A percentile compares a stretch with the other conserved stretches of the same genome.
Conservation (phyloP, 2,113 vertebrate genomes). For the Ctenodactylus gundi region DNA sequence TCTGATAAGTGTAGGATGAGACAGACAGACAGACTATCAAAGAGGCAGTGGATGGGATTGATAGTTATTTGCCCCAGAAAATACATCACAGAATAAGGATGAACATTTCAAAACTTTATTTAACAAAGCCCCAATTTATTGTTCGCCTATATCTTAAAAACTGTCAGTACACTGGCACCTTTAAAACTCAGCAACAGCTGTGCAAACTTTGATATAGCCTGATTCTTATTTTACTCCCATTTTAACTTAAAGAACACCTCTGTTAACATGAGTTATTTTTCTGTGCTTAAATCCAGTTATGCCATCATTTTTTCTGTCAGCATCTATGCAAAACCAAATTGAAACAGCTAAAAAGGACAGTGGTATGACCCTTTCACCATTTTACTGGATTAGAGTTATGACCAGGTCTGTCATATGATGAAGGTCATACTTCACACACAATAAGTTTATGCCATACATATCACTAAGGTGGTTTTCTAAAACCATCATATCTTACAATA, state of each 20-base stretch:
- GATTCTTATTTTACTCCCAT: slow-evolving; percentile 1
- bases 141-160: background rate
- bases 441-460: slow-evolving; percentile 37
- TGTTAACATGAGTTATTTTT: slow-evolving; percentile 47
- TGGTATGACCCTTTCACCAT: background rate
- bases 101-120: background rate
- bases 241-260: slow-evolving; percentile 59
- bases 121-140: background rate
- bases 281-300: slow-evolving; percentile 38
- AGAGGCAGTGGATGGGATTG: background rate
- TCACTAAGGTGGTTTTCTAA: background rate
- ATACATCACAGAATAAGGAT: background rate
- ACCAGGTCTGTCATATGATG: slow-evolving; percentile 26
- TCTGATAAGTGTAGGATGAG: background rate
- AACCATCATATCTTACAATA: background rate
- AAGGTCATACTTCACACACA: background rate
- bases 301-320: background rate
- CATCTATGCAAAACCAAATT: slow-evolving; percentile 7
- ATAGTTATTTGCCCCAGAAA: background rate
- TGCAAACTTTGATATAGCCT: slow-evolving; percentile 53
- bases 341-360: slow-evolving; percentile 54
- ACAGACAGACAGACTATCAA: background rate
- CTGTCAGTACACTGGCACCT: background rate
- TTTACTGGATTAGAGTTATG: slow-evolving; percentile 49
- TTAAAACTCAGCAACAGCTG: slow-evolving; percentile 8